Evolutionary conservation across 2,797 vertebrate genomes (phyloP), one percentile per base, ranked within the genome.

Genomic region (Gallinago stenura): DNA sequence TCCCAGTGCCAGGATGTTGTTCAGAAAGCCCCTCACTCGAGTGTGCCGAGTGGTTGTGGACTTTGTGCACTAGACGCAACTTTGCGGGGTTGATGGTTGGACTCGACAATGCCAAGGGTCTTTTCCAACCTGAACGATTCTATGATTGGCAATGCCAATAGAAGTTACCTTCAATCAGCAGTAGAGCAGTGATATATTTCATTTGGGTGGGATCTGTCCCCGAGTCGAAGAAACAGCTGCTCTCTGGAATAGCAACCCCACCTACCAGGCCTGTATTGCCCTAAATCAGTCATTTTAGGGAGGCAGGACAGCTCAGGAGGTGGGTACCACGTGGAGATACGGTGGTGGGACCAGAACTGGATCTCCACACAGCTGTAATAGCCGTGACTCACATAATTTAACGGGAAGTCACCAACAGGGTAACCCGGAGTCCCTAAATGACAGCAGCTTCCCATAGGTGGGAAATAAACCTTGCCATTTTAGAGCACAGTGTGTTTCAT

Each of bases 281-380:
- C 0, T 58, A 66, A 61, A 33, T 58, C 24, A 26, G 56, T 43
- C 45, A 30, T 45, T 48, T 46, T 4, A 48, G n/a, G 33, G 43
- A 62, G 33, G 31, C 15, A 68, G 61, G 81, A 26, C 19, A 46
- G 39, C 20, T 62, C 50, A 33, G 15, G 12, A 37, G 28, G 50
- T 43, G 7, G 15, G 7, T 62, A 58, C 25, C 35, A 33, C 2
- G 6, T 2, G 0, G 39, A 24, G 10, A 35, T 19, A 30, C 0
- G 1, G 22, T 14, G 8, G 6, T 18, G 18, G 51, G 31, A 72
- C 33, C 24, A 58, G 61, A 60, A 39, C 35, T 2, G 7, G 41
- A 35, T 70, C 46, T 61, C 79, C 37, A 35, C 26, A 24, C 57
- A 61, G 26, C 58, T 71, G 43, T 51, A 56, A 57, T 62, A 80